Evolutionary conservation across 2,888 invertebrate genomes (phyloP).

Genomic region (Sinotaia quadrata): DNA sequence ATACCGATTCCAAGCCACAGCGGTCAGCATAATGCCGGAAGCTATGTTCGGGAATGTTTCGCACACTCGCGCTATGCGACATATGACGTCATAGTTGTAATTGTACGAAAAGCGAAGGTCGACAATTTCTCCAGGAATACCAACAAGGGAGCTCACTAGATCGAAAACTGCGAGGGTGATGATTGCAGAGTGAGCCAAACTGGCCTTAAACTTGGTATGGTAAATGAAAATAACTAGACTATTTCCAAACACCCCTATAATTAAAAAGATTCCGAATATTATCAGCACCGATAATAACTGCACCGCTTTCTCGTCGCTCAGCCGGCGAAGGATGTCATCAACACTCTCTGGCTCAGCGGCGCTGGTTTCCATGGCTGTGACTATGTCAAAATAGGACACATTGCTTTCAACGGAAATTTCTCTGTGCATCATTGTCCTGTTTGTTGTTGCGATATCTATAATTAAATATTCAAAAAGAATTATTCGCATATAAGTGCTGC

Average conservation of each 20-base stretch:
- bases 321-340: conserved; percentile 12
- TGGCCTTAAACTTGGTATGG: conserved; percentile 43
- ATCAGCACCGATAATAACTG: conserved; percentile 39
- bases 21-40: conserved; percentile 46
- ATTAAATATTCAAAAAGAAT: too few relatives aligned
- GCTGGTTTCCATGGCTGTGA: too few relatives aligned
- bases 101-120: conserved; percentile 47
- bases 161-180: conserved; percentile 47
- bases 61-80: conserved; percentile 40
- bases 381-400: too few relatives aligned
- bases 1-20: conserved; percentile 46
- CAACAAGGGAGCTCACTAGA: conserved; percentile 41
- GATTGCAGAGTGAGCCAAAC: conserved; percentile 47
- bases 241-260: conserved; percentile 43
- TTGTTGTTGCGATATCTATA: too few relatives aligned
- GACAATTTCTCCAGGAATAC: conserved; percentile 45
- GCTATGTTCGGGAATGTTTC: conserved; percentile 38
- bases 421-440: too few relatives aligned
- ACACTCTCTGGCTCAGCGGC: too few relatives aligned
- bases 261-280: conserved; percentile 37
- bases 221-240: conserved; percentile 41
- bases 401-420: too few relatives aligned
- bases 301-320: conserved; percentile 34
- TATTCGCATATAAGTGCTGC: too few relatives aligned
- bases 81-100: conserved; percentile 40